phyloP scores from a whole-genome alignment of 92 coral and sea anemone genomes.

The Epizoanthus ramosus region DNA sequence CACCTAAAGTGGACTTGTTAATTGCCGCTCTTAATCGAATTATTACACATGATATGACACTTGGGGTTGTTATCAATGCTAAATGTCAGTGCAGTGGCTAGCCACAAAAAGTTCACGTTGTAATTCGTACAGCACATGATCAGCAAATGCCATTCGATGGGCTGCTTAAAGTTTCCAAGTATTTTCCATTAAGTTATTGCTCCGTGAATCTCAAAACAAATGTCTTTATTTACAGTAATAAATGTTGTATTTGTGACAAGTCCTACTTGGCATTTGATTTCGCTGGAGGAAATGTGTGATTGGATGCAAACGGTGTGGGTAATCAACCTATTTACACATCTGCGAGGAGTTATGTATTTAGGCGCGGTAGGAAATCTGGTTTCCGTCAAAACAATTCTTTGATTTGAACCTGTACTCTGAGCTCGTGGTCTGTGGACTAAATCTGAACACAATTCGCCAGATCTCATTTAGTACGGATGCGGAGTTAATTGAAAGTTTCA shows the following conservation, averaged over 20 bases:
- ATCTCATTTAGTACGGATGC: neutral
- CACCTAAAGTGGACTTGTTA: constrained; percentile 40
- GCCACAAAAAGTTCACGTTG: neutral
- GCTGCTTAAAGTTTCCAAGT: neutral
- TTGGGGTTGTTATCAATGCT: constrained; percentile 42
- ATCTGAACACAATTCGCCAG: neutral
- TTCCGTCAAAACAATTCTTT: constrained; percentile 40
- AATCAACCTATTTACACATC: constrained; percentile 44
- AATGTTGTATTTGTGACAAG: neutral
- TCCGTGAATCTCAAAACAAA: too few species aligned
- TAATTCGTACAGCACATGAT: constrained; percentile 1
- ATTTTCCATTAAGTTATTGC: too few species aligned
- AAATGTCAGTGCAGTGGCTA: constrained; percentile 24
- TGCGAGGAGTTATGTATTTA: constrained; percentile 36
- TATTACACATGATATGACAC: constrained; percentile 33
- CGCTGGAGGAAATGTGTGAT: constrained; percentile 36
- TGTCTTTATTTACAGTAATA: neutral
- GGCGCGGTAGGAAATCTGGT: constrained; percentile 49
- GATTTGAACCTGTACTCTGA: constrained; percentile 12
- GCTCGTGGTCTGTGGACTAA: constrained; percentile 34
- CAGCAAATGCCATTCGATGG: neutral
- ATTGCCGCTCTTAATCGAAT: constrained; percentile 45
- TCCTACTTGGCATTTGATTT: constrained; percentile 2
- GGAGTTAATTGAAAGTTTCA: neutral
- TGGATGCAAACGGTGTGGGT: neutral